Percentiles rank a stretch among this genome's conserved stretches.
Evolutionary conservation across 2,888 invertebrate species (phyloP).

Genomic region (Mechanitis mazaeus): DNA sequence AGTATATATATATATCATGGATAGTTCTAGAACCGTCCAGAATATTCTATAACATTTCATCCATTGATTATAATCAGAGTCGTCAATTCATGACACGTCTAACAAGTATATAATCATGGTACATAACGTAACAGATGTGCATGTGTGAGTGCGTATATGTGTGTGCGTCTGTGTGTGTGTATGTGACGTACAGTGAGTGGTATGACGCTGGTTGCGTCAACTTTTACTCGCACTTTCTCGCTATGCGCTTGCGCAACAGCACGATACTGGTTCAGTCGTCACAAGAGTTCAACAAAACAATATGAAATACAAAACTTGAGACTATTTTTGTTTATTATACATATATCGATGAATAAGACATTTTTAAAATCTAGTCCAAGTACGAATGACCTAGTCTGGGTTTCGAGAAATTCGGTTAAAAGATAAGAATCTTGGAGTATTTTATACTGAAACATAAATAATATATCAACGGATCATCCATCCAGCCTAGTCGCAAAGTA

Average conservation of each 20-base stretch:
- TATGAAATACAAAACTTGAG: constrained; percentile 17
- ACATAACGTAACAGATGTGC: constrained; percentile 26
- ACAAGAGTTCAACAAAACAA: constrained; percentile 38
- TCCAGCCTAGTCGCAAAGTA: not conserved
- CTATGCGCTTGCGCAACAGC: constrained; percentile 67
- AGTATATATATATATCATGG: constrained; percentile 25
- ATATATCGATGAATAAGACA: not conserved
- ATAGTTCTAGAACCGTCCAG: constrained; percentile 41
- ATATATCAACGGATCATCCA: not conserved
- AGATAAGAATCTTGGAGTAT: too few relatives aligned
- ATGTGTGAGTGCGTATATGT: not conserved
- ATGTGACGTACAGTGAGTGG: constrained; percentile 44
- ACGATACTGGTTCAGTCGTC: constrained; percentile 62
- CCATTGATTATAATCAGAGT: constrained; percentile 56
- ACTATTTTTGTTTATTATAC: not conserved
- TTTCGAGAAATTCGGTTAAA: too few relatives aligned
- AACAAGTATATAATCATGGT: constrained; percentile 21
- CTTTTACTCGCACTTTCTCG: constrained; percentile 77
- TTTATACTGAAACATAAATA: too few relatives aligned
- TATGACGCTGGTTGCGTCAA: constrained; percentile 74
- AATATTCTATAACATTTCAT: constrained; percentile 56
- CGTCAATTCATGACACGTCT: constrained; percentile 55
- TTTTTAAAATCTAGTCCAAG: too few relatives aligned
- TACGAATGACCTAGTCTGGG: too few relatives aligned
- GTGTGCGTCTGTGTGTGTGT: constrained; percentile 22